Evolutionary conservation across 2,888 invertebrate species (phyloP).

Genomic region (Minunthozetes semirufus): DNA sequence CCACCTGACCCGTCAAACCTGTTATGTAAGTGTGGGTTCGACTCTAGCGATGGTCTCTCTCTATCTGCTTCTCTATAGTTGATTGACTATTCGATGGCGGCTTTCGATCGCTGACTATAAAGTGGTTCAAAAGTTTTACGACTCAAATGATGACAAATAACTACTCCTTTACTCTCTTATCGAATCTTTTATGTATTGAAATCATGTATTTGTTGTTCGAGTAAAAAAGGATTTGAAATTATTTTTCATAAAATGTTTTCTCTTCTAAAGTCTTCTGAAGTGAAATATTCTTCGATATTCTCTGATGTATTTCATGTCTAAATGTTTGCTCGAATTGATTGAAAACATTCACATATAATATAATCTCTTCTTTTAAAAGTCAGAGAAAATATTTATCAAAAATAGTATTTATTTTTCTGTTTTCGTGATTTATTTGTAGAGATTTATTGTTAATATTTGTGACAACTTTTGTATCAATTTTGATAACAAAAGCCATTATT

Average conservation of each 20-base stretch:
- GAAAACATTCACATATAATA: background rate
- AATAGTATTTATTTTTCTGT: background rate
- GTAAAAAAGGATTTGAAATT: background rate
- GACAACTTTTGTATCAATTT: background rate
- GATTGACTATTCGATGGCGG: slow-evolving; percentile 3
- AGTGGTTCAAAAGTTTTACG: background rate
- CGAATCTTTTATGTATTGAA: background rate
- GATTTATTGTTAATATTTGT: background rate
- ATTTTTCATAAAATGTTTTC: background rate
- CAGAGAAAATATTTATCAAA: slow-evolving; percentile 12
- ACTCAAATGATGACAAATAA: background rate
- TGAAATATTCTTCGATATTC: too few relatives aligned
- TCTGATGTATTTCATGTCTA: too few relatives aligned
- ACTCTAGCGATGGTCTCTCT: background rate
- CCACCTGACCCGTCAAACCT: slow-evolving; percentile 20
- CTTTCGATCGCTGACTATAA: background rate
- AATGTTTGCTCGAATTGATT: background rate
- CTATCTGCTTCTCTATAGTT: background rate
- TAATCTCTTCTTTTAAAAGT: background rate
- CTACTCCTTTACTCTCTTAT: background rate
- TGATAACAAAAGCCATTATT: background rate
- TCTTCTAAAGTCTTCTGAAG: too few relatives aligned
- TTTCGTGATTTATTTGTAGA: background rate
- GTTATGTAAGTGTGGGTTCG: slow-evolving; percentile 4
- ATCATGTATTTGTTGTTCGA: background rate